Conservation (phyloP, 2,888 invertebrate genomes). For the Drosophila bunnanda region DNA sequence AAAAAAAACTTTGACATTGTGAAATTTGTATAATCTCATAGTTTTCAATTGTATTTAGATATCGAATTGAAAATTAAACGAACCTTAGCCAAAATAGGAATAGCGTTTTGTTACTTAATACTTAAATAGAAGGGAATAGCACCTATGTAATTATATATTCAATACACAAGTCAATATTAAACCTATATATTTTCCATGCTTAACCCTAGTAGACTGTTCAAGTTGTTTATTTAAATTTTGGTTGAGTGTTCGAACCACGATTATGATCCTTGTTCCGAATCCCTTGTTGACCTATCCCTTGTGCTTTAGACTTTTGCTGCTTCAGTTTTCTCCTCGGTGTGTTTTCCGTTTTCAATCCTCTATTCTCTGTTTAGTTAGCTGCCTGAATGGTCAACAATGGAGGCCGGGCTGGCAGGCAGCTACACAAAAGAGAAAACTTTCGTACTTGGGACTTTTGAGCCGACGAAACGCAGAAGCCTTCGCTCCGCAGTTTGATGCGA, state of each 20-base stretch:
- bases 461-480: slow-evolving; percentile 17
- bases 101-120: no score
- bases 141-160: no score
- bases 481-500: slow-evolving; percentile 61
- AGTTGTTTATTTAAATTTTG: not conserved
- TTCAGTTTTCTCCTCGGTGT: slow-evolving; percentile 41
- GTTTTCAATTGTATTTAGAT: no score
- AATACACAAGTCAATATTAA: no score
- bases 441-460: slow-evolving; percentile 66
- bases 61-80: no score
- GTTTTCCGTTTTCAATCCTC: slow-evolving; percentile 1
- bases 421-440: slow-evolving; percentile 57
- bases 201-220: not conserved
- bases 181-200: not conserved
- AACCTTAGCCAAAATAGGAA: no score
- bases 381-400: slow-evolving; percentile 52
- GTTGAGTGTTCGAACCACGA: not conserved
- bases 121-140: no score
- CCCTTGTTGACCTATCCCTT: slow-evolving; percentile 9
- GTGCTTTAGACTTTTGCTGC: slow-evolving; percentile 17
- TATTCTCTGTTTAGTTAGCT: slow-evolving; percentile 63
- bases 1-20: no score
- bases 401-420: slow-evolving; percentile 2
- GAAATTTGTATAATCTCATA: no score
- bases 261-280: not conserved